phyloP scores from a whole-genome alignment of 2,888 invertebrate genomes.

The Scaptomyza caliginosa region DNA sequence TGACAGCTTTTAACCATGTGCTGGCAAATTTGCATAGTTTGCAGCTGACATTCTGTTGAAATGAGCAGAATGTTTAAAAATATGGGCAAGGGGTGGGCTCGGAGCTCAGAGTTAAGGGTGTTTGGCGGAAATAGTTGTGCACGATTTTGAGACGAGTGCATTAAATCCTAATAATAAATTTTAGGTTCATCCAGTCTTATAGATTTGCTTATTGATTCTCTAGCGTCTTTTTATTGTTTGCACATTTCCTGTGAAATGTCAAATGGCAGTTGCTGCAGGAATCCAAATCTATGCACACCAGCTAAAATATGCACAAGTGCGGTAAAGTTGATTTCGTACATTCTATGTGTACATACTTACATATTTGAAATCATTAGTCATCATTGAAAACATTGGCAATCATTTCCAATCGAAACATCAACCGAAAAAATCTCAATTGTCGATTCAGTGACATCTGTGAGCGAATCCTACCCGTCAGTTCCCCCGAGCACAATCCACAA shows the following conservation, averaged over 20 bases:
- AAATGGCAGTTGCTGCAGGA: not conserved
- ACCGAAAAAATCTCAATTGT: slow-evolving; percentile 54
- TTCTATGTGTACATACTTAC: not conserved
- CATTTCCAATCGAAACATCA: slow-evolving; percentile 25
- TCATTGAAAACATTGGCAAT: slow-evolving; percentile 43
- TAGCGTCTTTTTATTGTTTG: not conserved
- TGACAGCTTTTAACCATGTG: slow-evolving; percentile 59
- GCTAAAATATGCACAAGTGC: slow-evolving; percentile 21
- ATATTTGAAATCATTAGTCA: slow-evolving; percentile 34
- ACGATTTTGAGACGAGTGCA: not conserved
- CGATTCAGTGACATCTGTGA: slow-evolving; percentile 40
- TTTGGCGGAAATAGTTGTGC: not conserved
- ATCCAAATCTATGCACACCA: not conserved
- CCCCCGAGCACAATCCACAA: not conserved
- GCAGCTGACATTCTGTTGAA: slow-evolving; percentile 25
- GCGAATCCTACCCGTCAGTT: not conserved
- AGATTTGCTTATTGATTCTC: not conserved
- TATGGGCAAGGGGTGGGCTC: not conserved
- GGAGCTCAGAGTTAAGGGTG: no score
- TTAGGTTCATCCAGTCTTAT: not conserved
- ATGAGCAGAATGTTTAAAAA: not conserved
- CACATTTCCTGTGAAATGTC: not conserved
- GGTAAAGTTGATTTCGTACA: slow-evolving; percentile 24
- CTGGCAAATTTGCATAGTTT: slow-evolving; percentile 51
- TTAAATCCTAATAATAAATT: slow-evolving; percentile 6